Evolutionary conservation across 35 echinoderm and acorn worm genomes (phyloP).

Genomic region (Stichopus chloronotus): DNA sequence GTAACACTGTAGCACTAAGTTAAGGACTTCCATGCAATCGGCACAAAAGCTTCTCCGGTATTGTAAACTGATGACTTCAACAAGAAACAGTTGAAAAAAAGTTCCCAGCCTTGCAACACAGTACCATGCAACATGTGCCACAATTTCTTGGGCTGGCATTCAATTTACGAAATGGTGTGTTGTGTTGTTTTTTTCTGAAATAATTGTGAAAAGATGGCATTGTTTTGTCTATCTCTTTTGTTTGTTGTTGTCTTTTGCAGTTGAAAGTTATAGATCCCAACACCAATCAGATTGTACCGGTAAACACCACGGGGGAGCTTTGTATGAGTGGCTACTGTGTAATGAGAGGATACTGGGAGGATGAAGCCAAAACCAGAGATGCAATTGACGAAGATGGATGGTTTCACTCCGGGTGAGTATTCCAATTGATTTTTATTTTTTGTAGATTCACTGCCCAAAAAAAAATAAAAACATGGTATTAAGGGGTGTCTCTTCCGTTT

Average conservation of each 20-base stretch:
- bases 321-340: constrained; percentile 82
- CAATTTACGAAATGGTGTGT: too few species aligned
- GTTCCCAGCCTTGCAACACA: too few species aligned
- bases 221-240: not conserved
- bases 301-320: constrained; percentile 78
- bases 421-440: not conserved
- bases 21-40: too few species aligned
- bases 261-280: constrained; percentile 79
- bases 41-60: too few species aligned
- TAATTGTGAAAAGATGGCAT: too few species aligned
- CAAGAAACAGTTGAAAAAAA: too few species aligned
- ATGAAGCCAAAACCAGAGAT: constrained; percentile 83
- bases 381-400: constrained; percentile 74
- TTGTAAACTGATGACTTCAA: too few species aligned
- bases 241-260: constrained; percentile 2
- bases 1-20: too few species aligned
- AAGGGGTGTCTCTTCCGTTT: not conserved
- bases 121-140: too few species aligned
- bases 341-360: constrained; percentile 90
- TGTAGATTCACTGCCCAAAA: too few species aligned
- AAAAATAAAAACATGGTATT: not conserved
- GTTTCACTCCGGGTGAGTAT: constrained; percentile 89
- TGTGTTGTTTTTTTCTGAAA: too few species aligned
- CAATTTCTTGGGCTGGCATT: too few species aligned
- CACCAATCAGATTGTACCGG: constrained; percentile 57